Evolutionary conservation across 53 echinoderm and acorn worm genomes (phyloP), one percentile per base, ranked within the genome.

Genomic region (Mesocentrotus franciscanus): DNA sequence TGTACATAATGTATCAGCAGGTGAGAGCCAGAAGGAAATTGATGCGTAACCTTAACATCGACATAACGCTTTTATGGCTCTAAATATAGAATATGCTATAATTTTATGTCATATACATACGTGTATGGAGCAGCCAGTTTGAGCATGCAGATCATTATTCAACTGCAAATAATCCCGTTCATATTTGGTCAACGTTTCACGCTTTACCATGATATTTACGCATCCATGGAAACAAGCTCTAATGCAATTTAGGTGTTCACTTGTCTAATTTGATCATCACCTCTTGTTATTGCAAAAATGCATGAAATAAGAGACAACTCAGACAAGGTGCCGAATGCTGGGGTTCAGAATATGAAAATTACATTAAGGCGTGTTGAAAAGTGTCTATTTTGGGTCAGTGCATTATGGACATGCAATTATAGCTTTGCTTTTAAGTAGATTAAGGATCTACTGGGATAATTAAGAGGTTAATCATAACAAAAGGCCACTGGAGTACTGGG

Each of bases 271-370:
- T 58, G 87, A 87, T 87, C 13, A 15, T 29, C 87, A 87, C 87
- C 87, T 58, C 58, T 87, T 14, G 56, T 87, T 6, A 58, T 87
- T 12, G n/a, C n/a, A 8, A 18, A n/a, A 58, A 58, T 58, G 57
- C 87, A 8, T 87, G 87, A 87, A 57, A 14, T 24, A 56, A n/a
- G 59, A 87, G 29, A 1, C n/a, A n/a, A n/a, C n/a, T n/a, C n/a
- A n/a, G n/a, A n/a, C 1, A 14, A 56, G 87, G 87, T 27, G 87
- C 57, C 34, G 22, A 39, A 57, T 18, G 12, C 75, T 5, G 9
- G 29, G 87, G 87, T 87, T 87, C 56, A 57, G 58, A 87, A 87
- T 87, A 87, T 87, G 58, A 87, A 58, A 87, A 87, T 87, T 87
- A 58, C 57, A 87, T 87, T 87, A 57, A 1, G n/a, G 87, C 87